Conservation (phyloP, 2,888 invertebrate genomes). For the Diaphora mendica region DNA sequence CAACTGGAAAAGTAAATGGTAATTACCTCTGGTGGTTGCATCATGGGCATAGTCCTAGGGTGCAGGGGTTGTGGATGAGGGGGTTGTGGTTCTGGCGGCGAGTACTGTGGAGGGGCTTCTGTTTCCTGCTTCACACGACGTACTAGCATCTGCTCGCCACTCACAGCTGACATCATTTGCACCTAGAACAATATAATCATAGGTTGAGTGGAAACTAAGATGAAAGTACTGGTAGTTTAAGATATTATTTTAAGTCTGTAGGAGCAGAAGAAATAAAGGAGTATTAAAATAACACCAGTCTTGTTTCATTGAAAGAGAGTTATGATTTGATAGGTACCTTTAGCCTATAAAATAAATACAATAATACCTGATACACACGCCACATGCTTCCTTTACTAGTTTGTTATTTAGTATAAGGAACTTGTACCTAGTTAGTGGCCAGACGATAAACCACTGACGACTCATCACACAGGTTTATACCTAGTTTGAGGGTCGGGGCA, state of each 20-base stretch:
- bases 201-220: neutral
- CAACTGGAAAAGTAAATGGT: too few relatives aligned
- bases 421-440: too few relatives aligned
- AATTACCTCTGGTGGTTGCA: conserved; percentile 63
- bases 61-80: conserved; percentile 86
- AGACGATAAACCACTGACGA: too few relatives aligned
- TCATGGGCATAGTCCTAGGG: conserved; percentile 74
- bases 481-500: too few relatives aligned
- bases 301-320: too few relatives aligned
- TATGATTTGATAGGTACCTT: too few relatives aligned
- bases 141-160: conserved; percentile 71
- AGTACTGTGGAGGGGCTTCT: conserved; percentile 83
- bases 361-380: too few relatives aligned
- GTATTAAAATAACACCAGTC: neutral
- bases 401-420: too few relatives aligned
- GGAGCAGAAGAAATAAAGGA: neutral
- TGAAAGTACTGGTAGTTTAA: too few relatives aligned
- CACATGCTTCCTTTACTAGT: too few relatives aligned
- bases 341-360: too few relatives aligned
- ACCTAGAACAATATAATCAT: conserved; percentile 79
- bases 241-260: neutral
- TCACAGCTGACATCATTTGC: conserved; percentile 90
- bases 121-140: conserved; percentile 82
- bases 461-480: too few relatives aligned
- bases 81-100: conserved; percentile 82